Conservation (phyloP, 1,140 invertebrate genomes). For the Heliconius hermathena region DNA sequence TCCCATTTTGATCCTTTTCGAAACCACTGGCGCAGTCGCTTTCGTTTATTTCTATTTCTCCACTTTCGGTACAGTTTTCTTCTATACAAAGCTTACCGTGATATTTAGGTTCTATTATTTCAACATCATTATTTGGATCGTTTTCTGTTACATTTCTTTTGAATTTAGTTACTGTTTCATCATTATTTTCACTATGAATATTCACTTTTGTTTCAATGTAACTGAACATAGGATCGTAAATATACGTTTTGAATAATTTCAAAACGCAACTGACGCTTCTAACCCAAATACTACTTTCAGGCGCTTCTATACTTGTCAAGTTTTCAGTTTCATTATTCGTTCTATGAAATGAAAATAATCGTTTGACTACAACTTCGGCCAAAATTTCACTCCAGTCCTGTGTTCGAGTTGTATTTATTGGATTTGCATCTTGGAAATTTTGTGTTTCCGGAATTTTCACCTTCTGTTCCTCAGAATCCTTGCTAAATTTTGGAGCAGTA, state of each 20-base stretch:
- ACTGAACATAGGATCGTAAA: conserved; percentile 53
- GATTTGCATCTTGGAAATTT: conserved; percentile 49
- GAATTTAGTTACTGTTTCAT: conserved; percentile 23
- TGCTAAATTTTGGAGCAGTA: conserved; percentile 30
- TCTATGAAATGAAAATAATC: conserved; percentile 51
- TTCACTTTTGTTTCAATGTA: conserved; percentile 24
- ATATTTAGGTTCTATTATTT: conserved; percentile 64
- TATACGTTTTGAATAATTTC: conserved; percentile 54
- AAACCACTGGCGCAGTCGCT: conserved; percentile 54
- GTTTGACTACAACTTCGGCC: conserved; percentile 61
- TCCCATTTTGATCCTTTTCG: conserved; percentile 48
- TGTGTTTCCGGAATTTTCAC: conserved; percentile 62
- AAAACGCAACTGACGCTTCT: conserved; percentile 53
- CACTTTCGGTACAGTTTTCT: conserved; percentile 36
- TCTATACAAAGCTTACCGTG: conserved; percentile 52
- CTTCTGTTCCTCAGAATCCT: conserved; percentile 45
- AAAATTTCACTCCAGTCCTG: conserved; percentile 64
- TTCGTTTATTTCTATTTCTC: conserved; percentile 35
- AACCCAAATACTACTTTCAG: conserved; percentile 39
- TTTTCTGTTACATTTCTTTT: conserved; percentile 10
- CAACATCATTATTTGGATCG: conserved; percentile 52
- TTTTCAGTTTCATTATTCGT: conserved; percentile 37
- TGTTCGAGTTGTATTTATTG: conserved; percentile 42
- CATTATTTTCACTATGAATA: conserved; percentile 11
- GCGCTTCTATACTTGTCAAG: conserved; percentile 25